Base-by-base conservation (phyloP, 2,113 vertebrate genomes). In the Festucalex cinctus region DNA sequence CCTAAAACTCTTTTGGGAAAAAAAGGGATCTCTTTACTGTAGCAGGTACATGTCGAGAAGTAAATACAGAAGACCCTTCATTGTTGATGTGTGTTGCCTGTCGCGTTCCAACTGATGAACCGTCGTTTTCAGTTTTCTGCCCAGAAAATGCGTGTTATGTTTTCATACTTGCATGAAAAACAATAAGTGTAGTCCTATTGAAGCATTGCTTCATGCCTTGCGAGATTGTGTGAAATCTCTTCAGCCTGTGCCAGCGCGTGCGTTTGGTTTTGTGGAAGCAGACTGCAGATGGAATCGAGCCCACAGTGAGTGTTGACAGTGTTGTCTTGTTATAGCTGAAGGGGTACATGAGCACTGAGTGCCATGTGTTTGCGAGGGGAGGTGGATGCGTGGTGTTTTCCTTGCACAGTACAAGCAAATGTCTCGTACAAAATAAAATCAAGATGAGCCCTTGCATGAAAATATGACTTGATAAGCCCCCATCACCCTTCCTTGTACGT, bases 241-340 rank as follows among this genome's bases (percentile, higher is more conserved):
- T 36, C 39, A 28, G 63, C 57, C n/a, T 28, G 9, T 74, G 71
- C 71, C 59, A 67, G 61, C 3, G 28, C 75, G 75, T 71, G 62
- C 66, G 51, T 76, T 70, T 74, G 68, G 51, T 75, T 79, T 78
- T 75, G 64, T 79, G 68, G 65, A 69, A 76, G 61, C 69, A 68
- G 78, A 77, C 64, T 64, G 66, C 58, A 53, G 68, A 72, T 77
- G 84, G 71, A 84, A 73, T 75, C 60, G 77, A 78, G 75, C 71
- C 76, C 65, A 77, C 75, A 77, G 74, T 69, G 74, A 83, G 68
- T 79, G 77, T 68, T 73, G 80, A 79, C 84, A 80, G 77, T 73
- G 61, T 79, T 78, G 77, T 78, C 75, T 85, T 76, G 67, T 85
- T 80, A 69, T 65, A 0, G 35, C 75, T 79, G 78, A 83, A 76